These are phyloP conservation scores for Sminthurides aquaticus DNA, from an alignment of 2,888 invertebrate genomes.

Conservation along the genomic window DNA sequence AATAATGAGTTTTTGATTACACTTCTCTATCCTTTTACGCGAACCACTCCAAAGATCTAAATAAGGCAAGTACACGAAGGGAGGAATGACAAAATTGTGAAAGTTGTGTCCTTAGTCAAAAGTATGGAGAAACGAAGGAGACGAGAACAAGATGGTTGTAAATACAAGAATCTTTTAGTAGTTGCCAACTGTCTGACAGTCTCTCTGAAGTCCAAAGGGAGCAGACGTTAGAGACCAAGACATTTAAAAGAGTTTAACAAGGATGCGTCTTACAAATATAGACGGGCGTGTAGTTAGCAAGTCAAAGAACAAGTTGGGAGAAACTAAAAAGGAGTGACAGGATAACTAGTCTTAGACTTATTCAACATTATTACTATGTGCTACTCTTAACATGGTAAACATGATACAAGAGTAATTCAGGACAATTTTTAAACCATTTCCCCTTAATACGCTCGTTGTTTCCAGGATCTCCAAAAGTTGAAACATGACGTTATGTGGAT, in stretches of 20 bases:
- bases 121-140: background rate
- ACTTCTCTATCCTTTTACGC: conserved; percentile 6
- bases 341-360: background rate
- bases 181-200: background rate
- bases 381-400: background rate
- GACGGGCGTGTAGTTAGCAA: background rate
- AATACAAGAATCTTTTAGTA: background rate
- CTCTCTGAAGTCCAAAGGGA: background rate
- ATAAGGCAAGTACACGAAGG: background rate
- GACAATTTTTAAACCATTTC: background rate
- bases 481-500: background rate
- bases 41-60: background rate
- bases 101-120: background rate
- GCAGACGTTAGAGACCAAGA: background rate
- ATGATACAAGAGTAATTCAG: background rate
- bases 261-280: background rate
- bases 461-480: background rate
- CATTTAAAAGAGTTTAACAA: background rate
- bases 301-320: background rate
- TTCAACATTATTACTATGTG: background rate
- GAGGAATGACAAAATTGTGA: background rate
- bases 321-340: background rate
- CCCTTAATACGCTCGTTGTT: background rate
- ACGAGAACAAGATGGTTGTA: background rate
- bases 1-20: conserved; percentile 18